phyloP scores from a whole-genome alignment of 2,113 vertebrate species.

The Neotragus moschatus region DNA sequence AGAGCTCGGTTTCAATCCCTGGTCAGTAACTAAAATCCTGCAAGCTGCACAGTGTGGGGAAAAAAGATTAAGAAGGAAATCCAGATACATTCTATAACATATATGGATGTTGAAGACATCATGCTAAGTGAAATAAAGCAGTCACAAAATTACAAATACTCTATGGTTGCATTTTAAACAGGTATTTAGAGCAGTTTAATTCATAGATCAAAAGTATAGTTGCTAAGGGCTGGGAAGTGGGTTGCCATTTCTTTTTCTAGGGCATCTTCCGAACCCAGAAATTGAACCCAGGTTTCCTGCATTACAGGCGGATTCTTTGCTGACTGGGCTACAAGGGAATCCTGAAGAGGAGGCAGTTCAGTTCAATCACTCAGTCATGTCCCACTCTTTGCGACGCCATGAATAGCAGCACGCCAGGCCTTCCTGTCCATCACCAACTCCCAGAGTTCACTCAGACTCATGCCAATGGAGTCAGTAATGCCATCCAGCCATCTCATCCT shows the following conservation, averaged over 20 bases:
- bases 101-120: background rate
- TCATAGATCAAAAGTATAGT: background rate
- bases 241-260: background rate
- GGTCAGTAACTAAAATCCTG: background rate
- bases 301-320: background rate
- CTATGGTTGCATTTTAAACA: background rate
- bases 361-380: no score
- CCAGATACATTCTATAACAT: background rate
- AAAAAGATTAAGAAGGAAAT: background rate
- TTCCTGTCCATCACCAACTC: no score
- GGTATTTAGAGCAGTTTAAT: background rate
- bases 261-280: background rate
- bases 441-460: no score
- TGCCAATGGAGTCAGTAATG: no score
- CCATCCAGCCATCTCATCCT: no score
- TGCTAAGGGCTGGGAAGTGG: background rate
- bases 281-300: background rate
- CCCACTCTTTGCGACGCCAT: no score
- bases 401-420: no score
- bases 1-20: background rate
- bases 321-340: background rate
- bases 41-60: background rate
- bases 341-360: background rate
- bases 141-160: background rate
- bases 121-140: background rate